Percentiles rank a stretch among this genome's conserved stretches.
Evolutionary conservation across 2,888 invertebrate genomes (phyloP).

Genomic region (Zaprionus lineosus): DNA sequence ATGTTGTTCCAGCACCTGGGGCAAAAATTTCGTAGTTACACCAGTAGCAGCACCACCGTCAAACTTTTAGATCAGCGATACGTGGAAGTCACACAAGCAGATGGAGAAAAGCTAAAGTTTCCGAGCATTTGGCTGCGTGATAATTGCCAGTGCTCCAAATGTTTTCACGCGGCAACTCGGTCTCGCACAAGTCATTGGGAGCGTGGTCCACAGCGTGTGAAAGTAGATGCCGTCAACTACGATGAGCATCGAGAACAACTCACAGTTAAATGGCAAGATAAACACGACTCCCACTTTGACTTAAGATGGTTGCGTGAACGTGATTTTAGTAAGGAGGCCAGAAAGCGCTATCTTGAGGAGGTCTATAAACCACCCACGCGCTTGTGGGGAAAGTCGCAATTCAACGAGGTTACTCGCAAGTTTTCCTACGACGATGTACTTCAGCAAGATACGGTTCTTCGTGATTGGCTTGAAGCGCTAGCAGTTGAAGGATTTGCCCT

Average conservation of each 20-base stretch:
- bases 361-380: constrained; percentile 84
- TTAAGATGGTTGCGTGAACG: constrained; percentile 86
- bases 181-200: constrained; percentile 86
- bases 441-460: constrained; percentile 81
- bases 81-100: constrained; percentile 45
- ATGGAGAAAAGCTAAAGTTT: constrained; percentile 82
- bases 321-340: constrained; percentile 84
- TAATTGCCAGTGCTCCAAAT: constrained; percentile 88
- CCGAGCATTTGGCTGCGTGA: constrained; percentile 89
- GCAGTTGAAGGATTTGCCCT: constrained; percentile 87
- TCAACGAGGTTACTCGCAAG: constrained; percentile 83
- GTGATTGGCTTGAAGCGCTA: constrained; percentile 85
- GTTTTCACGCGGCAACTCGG: constrained; percentile 86
- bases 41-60: constrained; percentile 36
- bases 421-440: constrained; percentile 85
- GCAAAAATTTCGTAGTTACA: constrained; percentile 10
- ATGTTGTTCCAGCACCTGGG: constrained; percentile 46
- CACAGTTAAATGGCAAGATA: constrained; percentile 85
- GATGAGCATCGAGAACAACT: constrained; percentile 53
- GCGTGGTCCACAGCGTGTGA: constrained; percentile 83
- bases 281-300: constrained; percentile 85
- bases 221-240: constrained; percentile 58
- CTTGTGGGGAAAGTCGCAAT: constrained; percentile 84
- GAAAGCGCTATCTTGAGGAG: constrained; percentile 83
- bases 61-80: constrained; percentile 39